Evolutionary conservation across 2,113 vertebrate genomes (phyloP).

Genomic region (human (Homo sapiens)): DNA sequence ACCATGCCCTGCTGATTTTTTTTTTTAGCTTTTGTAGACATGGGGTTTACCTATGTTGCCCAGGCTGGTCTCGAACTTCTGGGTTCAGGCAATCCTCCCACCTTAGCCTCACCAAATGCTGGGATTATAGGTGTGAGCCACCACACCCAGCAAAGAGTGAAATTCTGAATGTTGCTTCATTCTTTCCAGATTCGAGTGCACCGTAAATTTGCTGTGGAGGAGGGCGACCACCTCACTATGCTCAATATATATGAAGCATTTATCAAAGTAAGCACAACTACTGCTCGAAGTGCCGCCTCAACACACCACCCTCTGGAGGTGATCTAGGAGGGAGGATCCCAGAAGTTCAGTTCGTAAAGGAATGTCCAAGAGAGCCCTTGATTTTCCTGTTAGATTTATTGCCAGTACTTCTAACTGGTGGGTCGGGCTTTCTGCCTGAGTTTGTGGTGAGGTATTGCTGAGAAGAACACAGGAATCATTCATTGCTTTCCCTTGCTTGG

Average conservation of each 20-base stretch:
- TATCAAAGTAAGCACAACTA: constrained; percentile 90
- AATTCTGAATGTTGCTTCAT: background rate
- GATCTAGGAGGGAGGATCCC: background rate
- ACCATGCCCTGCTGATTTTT: background rate
- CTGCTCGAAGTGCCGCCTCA: accelerated
- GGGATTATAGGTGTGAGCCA: background rate
- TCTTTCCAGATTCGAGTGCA: constrained; percentile 91
- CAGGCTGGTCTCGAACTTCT: background rate
- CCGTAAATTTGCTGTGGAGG: constrained; percentile 97
- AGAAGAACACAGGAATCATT: background rate
- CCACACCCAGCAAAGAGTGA: background rate
- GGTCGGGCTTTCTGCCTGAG: background rate
- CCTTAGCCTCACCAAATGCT: background rate
- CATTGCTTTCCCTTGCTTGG: background rate
- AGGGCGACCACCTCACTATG: constrained; percentile 99
- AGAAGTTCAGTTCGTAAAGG: background rate
- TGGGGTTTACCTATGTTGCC: background rate
- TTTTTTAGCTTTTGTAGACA: background rate
- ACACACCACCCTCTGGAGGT: accelerated
- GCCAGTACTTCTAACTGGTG: background rate
- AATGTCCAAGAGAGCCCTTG: background rate
- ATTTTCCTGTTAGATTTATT: background rate
- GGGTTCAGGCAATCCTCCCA: background rate
- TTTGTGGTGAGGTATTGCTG: background rate
- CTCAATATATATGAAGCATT: constrained; percentile 98